Conservation (phyloP, 2,113 vertebrate species). For the Asarcornis scutulata region DNA sequence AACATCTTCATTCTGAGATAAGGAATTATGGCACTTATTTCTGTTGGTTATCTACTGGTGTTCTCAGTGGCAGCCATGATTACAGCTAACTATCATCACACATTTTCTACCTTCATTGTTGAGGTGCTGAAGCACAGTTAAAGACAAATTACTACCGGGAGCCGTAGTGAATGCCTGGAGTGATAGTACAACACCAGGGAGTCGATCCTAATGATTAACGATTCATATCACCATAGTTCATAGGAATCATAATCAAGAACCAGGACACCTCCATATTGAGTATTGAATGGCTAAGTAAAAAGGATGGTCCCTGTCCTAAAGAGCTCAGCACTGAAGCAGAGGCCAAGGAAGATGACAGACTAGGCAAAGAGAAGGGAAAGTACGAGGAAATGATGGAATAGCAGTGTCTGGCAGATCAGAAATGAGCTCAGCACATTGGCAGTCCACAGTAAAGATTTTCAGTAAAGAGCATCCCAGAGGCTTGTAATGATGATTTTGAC, state of each 20-base stretch:
- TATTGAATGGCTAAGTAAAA: constrained; percentile 5
- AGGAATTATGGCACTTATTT: not conserved
- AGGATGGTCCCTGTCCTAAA: not conserved
- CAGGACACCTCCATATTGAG: not conserved
- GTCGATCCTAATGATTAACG: not conserved
- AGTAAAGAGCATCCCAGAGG: not conserved
- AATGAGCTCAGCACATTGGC: not conserved
- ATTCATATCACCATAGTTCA: not conserved
- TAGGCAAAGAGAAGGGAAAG: not conserved
- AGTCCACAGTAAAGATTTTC: not conserved
- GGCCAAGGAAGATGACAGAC: not conserved
- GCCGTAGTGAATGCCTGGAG: not conserved
- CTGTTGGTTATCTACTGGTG: not conserved
- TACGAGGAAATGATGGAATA: not conserved
- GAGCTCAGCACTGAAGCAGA: not conserved
- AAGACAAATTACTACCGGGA: not conserved
- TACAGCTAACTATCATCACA: constrained; percentile 12
- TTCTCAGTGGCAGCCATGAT: not conserved
- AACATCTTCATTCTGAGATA: not conserved
- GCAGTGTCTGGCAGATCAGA: not conserved
- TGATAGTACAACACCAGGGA: not conserved
- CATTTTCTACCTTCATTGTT: not conserved
- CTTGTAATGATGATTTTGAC: not conserved
- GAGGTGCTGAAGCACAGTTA: constrained; percentile 17
- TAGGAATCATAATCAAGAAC: not conserved